Base-by-base conservation (phyloP, 2,113 vertebrate genomes). In the Deroptyus accipitrinus region DNA sequence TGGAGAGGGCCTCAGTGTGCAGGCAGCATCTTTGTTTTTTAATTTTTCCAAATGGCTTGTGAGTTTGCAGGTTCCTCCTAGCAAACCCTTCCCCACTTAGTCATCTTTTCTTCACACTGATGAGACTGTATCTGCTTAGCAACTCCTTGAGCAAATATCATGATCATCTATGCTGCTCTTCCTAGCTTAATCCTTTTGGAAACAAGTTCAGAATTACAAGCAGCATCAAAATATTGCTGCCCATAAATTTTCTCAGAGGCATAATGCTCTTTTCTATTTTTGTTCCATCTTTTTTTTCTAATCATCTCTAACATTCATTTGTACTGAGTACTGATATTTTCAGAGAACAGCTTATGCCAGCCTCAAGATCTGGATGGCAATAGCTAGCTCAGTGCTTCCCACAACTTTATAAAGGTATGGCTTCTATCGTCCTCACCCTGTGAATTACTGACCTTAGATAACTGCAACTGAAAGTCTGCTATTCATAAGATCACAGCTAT, bases 1-100 rank as follows among this genome's bases (percentile, higher is more conserved):
- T 10, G 6, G 10, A 63, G 10, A 77, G 10, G 3, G 22, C 1
- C 6, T 20, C 3, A 1, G 9, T 7, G 12, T 1, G 1, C 11
- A 25, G 20, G 11, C 33, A 76, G 20, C 6, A 28, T 5, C 4
- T 39, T 0, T 1, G 3, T 6, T 35, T 17, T n/a, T 51, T 35
- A 2, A 25, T 19, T 83, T 67, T 30, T 81, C 35, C 44, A 66
- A 68, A 37, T 1, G 3, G 1, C 54, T 28, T 31, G 35, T 33
- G 27, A 59, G 15, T 22, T 70, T 33, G 5, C 17, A 66, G 9
- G 5, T 51, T 6, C 8, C 16, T 76, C 13, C 42, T 37, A 57
- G 24, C 11, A 69, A 78, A 57, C 1, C 2, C 14, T 44, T 75
- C 17, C 13, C 20, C 19, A 23, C 28, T 52, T 39, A 17, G 19